These are phyloP conservation scores for Aplochiton taeniatus DNA, from an alignment of 2,797 vertebrate species.

Conservation along the genomic window DNA sequence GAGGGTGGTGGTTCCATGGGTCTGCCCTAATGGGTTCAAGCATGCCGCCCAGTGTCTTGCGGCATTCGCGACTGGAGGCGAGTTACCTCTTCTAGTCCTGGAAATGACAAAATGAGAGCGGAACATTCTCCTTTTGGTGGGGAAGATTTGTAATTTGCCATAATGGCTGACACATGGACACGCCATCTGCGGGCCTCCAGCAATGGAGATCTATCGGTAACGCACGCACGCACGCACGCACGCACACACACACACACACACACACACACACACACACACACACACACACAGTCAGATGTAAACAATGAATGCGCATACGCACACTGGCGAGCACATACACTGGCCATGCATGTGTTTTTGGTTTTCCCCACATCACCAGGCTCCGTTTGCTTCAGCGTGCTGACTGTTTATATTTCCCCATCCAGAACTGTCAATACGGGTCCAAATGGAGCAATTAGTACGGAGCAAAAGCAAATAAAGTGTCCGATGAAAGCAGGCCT, in stretches of 20 bases:
- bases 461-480: slow-evolving; percentile 57
- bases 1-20: slow-evolving; percentile 41
- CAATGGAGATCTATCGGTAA: slow-evolving; percentile 53
- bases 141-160: slow-evolving; percentile 70
- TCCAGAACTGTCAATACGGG: slow-evolving; percentile 56
- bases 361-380: slow-evolving; percentile 38
- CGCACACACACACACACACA: slow-evolving; percentile 43
- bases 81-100: slow-evolving; percentile 62
- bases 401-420: slow-evolving; percentile 59
- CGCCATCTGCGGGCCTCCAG: slow-evolving; percentile 50
- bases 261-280: background rate
- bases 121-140: slow-evolving; percentile 59
- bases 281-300: slow-evolving; percentile 18
- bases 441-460: slow-evolving; percentile 58
- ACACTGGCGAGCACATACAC: slow-evolving; percentile 1
- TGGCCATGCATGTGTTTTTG: slow-evolving; percentile 40
- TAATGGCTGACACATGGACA: slow-evolving; percentile 76
- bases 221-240: slow-evolving; percentile 33
- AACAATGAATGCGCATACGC: slow-evolving; percentile 12
- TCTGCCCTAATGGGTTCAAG: slow-evolving; percentile 42
- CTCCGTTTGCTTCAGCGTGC: slow-evolving; percentile 64
- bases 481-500: slow-evolving; percentile 57
- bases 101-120: slow-evolving; percentile 69
- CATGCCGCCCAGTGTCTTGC: slow-evolving; percentile 43
- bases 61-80: slow-evolving; percentile 53